Evolutionary conservation across 2,797 vertebrate species (phyloP), one percentile per base, ranked within the genome.

Genomic region (Erpetoichthys calabaricus): DNA sequence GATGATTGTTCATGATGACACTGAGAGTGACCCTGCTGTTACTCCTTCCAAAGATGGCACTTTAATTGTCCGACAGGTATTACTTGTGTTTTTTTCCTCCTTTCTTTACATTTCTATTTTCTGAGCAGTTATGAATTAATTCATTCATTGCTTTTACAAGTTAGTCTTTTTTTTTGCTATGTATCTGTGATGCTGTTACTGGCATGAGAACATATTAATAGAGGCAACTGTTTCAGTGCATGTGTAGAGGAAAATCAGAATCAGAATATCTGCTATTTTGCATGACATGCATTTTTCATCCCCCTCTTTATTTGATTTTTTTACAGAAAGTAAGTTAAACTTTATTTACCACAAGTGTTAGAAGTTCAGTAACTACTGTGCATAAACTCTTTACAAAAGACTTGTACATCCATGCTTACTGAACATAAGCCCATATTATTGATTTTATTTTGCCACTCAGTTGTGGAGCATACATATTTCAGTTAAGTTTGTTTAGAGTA

Each of bases 1-100:
- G 4, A 93, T 95, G 91, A 89, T 97, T 0, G 90, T 95, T 57
- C 94, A 94, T 42, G 93, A 95, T 0, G 91, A 97, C 42, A 86
- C 89, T 6, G 93, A 97, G 68, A 90, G 84, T 55, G 92, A 97
- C n/a, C 85, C 87, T 2, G 87, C 89, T 44, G 85, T 90, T 67
- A 94, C 88, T 42, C 93, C 92, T 4, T 94, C 91, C 70, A 98
- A 95, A 80, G 94, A 98, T 77, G 91, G 92, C 80, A 98, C 95
- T 42, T 85, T 97, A 69, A 89, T 97, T 53, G 87, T 97, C 77
- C 83, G 91, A 81, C 91, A 93, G 92, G 92, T 95, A 86, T 73
- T 63, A 43, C 54, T 59, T 68, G 60, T 8, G 44, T 7, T 41
- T 25, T n/a, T 50, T 42, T 25, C 9, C n/a, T 25, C 42, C 8